A percentile compares a stretch with the other conserved stretches of the same genome.
These are phyloP conservation scores for Uloborus diversus DNA, from an alignment of 1,140 invertebrate species.

Conservation along the genomic window DNA sequence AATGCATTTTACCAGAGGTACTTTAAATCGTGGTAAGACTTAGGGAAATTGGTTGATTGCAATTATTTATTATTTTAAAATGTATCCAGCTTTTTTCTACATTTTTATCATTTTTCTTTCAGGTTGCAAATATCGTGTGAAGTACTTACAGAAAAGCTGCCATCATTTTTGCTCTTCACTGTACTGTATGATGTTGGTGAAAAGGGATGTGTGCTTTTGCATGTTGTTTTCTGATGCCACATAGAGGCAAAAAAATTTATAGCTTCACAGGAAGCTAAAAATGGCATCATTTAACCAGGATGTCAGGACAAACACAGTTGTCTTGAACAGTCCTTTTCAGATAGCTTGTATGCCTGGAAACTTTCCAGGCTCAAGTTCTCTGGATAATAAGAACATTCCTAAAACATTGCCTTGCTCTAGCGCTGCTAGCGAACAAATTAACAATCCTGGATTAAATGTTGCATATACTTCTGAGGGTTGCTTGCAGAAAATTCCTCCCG, in stretches of 20 bases:
- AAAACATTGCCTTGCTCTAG: not conserved
- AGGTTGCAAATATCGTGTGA: no score
- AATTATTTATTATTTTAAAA: no score
- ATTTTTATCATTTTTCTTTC: no score
- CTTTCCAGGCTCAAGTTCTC: not conserved
- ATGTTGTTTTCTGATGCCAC: slow-evolving; percentile 42
- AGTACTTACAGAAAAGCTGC: no score
- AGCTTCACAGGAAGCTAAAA: slow-evolving; percentile 53
- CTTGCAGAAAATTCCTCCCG: not conserved
- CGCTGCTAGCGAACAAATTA: slow-evolving; percentile 1
- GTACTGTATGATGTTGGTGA: slow-evolving; percentile 11
- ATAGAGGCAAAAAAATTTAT: slow-evolving; percentile 22
- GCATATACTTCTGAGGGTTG: not conserved
- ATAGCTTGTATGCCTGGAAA: slow-evolving; percentile 10
- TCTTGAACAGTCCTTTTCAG: slow-evolving; percentile 43
- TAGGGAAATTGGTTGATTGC: no score
- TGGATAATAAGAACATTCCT: not conserved
- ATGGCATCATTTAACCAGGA: slow-evolving; percentile 52
- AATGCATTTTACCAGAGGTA: no score
- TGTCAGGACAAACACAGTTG: slow-evolving; percentile 39
- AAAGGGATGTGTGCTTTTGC: slow-evolving; percentile 10
- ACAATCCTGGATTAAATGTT: not conserved
- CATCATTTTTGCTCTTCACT: no score
- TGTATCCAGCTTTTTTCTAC: no score
- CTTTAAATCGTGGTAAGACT: no score